phyloP scores from a whole-genome alignment of 2,888 invertebrate genomes.

The Sphaerophoria taeniata region DNA sequence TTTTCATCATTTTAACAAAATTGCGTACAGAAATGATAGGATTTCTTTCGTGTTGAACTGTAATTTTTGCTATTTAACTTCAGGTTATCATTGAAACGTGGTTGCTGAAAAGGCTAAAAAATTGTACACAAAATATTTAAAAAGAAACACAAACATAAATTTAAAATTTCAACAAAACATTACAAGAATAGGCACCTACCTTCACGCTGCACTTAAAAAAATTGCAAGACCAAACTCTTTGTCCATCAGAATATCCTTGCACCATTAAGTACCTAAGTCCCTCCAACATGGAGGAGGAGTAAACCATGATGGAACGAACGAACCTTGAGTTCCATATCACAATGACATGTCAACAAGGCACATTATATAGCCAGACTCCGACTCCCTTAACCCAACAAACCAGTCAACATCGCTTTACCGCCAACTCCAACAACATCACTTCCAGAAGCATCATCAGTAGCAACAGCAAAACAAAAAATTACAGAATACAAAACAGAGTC shows the following conservation, averaged over 20 bases:
- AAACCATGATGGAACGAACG: conserved; percentile 44
- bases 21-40: too few relatives aligned
- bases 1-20: too few relatives aligned
- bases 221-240: conserved; percentile 22
- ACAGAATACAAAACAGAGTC: conserved; percentile 3
- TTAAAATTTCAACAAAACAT: too few relatives aligned
- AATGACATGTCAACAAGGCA: conserved; percentile 69
- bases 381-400: conserved; percentile 53
- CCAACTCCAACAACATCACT: conserved; percentile 22
- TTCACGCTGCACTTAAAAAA: not conserved
- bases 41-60: too few relatives aligned
- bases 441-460: conserved; percentile 19
- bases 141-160: too few relatives aligned
- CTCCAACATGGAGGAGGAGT: conserved; percentile 60
- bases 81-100: too few relatives aligned
- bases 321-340: conserved; percentile 54
- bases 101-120: too few relatives aligned
- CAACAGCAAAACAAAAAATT: conserved; percentile 34
- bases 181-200: too few relatives aligned
- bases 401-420: conserved; percentile 63
- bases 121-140: too few relatives aligned
- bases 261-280: conserved; percentile 21
- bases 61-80: too few relatives aligned
- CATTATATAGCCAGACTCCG: conserved; percentile 27
- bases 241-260: conserved; percentile 43